Conservation (phyloP, 2,888 invertebrate species). For the Torymus texanus region DNA sequence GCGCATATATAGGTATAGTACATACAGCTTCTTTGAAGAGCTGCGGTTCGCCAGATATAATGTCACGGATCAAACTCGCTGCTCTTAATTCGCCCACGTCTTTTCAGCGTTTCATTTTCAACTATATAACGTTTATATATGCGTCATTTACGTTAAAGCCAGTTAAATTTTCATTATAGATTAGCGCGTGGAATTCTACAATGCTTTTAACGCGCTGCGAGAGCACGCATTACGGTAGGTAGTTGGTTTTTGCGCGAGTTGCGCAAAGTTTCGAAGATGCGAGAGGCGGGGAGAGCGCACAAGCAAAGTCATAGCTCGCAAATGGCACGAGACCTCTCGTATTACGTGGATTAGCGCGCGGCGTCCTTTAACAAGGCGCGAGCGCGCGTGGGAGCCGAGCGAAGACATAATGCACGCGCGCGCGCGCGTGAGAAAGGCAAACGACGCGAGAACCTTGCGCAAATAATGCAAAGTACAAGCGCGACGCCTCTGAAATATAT, state of each 20-base stretch:
- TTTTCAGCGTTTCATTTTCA: no score
- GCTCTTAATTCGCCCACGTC: no score
- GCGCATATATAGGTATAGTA: neutral
- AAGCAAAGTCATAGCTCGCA: constrained; percentile 51
- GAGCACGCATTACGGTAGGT: constrained; percentile 34
- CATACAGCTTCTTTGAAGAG: no score
- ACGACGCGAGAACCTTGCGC: constrained; percentile 67
- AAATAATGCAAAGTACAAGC: constrained; percentile 71
- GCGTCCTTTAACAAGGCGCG: constrained; percentile 48
- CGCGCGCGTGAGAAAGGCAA: constrained; percentile 67
- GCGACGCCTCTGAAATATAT: constrained; percentile 61
- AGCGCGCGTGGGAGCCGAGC: constrained; percentile 51
- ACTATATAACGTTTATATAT: no score
- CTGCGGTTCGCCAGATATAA: no score
- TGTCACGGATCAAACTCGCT: no score
- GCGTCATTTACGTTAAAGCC: no score
- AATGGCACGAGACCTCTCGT: constrained; percentile 49
- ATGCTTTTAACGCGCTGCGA: constrained; percentile 20
- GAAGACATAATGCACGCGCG: constrained; percentile 64
- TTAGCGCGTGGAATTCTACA: constrained; percentile 7
- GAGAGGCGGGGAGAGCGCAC: neutral
- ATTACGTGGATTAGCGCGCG: constrained; percentile 52
- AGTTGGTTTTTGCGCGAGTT: constrained; percentile 39
- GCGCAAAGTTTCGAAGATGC: constrained; percentile 53
- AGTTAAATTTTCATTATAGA: no score